Conservation (phyloP, 2,797 vertebrate genomes). For the Bucorvus abyssinicus region DNA sequence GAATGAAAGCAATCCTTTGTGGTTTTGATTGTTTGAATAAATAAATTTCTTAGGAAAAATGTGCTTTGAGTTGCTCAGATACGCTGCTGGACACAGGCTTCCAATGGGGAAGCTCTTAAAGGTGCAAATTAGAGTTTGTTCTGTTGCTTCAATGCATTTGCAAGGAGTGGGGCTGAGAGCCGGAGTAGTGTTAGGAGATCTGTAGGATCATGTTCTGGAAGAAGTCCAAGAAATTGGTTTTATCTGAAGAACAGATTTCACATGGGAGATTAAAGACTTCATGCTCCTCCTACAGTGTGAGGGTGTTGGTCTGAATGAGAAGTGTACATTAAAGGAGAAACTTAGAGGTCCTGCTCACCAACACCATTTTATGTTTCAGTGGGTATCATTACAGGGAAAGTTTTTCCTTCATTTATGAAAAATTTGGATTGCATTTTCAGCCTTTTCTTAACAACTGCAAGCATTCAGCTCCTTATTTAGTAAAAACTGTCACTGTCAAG, state of each 20-base stretch:
- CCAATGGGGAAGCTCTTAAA: conserved; percentile 52
- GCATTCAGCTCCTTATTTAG: background rate
- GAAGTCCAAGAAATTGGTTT: conserved; percentile 44
- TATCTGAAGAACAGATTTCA: conserved; percentile 12
- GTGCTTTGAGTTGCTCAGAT: conserved; percentile 18
- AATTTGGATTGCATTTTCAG: background rate
- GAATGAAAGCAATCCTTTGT: background rate
- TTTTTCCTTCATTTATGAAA: background rate
- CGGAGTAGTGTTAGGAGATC: conserved; percentile 18
- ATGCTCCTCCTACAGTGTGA: background rate
- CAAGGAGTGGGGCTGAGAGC: background rate
- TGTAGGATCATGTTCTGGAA: conserved; percentile 32
- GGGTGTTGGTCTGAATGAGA: background rate
- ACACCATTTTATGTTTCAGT: background rate
- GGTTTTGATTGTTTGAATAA: conserved; percentile 9
- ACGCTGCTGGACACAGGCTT: conserved; percentile 38
- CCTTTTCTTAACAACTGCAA: background rate
- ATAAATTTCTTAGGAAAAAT: background rate
- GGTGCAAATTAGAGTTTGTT: conserved; percentile 56
- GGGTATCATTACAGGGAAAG: background rate
- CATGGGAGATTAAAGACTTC: conserved; percentile 21
- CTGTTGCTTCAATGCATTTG: conserved; percentile 3
- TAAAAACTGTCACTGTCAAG: background rate
- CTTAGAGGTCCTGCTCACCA: background rate
- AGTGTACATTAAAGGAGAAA: background rate